A percentile compares a stretch with the other conserved stretches of the same genome.
Evolutionary conservation across 2,797 vertebrate genomes (phyloP).

Genomic region (Kryptopterus vitreolus): DNA sequence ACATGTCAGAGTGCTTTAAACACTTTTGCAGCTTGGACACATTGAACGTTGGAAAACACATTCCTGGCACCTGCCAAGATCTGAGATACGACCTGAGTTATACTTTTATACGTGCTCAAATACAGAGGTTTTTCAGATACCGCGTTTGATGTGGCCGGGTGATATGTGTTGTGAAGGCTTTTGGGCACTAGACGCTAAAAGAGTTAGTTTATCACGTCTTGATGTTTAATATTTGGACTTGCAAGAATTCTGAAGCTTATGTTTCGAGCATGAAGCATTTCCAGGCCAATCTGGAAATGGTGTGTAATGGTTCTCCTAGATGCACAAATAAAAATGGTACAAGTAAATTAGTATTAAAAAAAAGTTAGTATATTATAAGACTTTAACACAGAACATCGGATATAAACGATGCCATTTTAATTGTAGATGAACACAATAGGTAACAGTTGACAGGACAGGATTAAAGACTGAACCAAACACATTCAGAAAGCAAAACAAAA

Average conservation of each 20-base stretch:
- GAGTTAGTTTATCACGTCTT: no score
- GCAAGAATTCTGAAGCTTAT: neutral
- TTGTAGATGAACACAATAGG: neutral
- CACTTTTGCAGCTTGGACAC: conserved; percentile 61
- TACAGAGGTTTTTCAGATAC: conserved; percentile 56
- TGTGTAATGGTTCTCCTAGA: neutral
- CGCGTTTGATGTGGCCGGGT: conserved; percentile 60
- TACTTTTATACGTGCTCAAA: conserved; percentile 57
- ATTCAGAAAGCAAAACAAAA: neutral
- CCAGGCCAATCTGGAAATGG: neutral
- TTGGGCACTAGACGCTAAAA: neutral
- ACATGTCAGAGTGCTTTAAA: conserved; percentile 63
- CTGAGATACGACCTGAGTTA: conserved; percentile 47
- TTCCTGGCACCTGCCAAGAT: conserved; percentile 60
- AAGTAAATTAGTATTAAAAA: no score
- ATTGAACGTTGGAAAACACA: conserved; percentile 55
- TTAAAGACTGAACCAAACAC: neutral
- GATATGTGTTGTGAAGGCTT: conserved; percentile 13
- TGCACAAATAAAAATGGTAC: neutral
- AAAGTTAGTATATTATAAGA: neutral
- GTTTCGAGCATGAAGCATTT: no score
- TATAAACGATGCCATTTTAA: neutral
- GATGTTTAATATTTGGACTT: neutral
- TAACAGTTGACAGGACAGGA: neutral
- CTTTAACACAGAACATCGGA: neutral